Percentiles rank a stretch among this genome's conserved stretches.
These are phyloP conservation scores for Amphilophus citrinellus DNA, from an alignment of 2,113 vertebrate species.

Conservation along the genomic window DNA sequence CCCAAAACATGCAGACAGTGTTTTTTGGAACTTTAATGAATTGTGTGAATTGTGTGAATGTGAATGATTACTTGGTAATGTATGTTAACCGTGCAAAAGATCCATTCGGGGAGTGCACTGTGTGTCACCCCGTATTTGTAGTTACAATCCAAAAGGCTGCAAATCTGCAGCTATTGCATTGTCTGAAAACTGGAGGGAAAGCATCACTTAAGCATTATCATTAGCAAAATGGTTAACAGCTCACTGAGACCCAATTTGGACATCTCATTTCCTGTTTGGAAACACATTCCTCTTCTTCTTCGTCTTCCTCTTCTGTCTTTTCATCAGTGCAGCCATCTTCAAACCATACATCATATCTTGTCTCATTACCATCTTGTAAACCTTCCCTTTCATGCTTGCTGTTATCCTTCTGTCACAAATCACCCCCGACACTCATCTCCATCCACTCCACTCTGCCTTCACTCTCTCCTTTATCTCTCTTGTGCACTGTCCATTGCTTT, in stretches of 20 bases:
- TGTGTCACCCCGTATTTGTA: neutral
- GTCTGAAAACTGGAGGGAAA: neutral
- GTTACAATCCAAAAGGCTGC: neutral
- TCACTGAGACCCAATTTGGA: neutral
- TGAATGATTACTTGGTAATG: neutral
- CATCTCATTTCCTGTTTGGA: neutral
- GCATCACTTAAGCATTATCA: neutral
- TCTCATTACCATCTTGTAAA: no score
- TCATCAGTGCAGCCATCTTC: no score
- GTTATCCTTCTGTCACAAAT: no score
- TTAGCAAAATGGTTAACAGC: neutral
- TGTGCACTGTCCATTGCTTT: no score
- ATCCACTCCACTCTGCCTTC: no score
- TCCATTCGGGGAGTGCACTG: neutral
- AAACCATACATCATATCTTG: no score
- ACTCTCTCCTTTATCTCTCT: no score
- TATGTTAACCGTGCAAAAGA: neutral
- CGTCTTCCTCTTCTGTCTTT: no score
- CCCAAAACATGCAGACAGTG: neutral
- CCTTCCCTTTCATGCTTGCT: no score
- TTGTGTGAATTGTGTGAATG: neutral
- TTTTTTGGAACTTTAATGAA: neutral
- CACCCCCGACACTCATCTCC: no score
- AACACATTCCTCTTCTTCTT: no score
- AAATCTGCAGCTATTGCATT: constrained; percentile 1